Evolutionary conservation across 2,888 invertebrate genomes (phyloP).

Genomic region (Caenorhabditis sp.): DNA sequence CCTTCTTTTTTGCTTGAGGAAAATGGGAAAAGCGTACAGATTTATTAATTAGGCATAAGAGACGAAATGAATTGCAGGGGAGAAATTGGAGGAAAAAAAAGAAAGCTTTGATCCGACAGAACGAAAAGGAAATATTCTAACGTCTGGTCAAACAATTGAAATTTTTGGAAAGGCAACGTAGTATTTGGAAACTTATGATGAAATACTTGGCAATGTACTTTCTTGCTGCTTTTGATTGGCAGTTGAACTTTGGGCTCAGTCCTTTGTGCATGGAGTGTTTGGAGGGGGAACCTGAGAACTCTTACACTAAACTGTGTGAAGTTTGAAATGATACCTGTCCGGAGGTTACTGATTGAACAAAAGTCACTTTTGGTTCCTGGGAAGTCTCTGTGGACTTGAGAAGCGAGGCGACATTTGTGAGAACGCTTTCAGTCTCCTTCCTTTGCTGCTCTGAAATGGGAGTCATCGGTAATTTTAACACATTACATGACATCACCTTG

Average conservation of each 20-base stretch:
- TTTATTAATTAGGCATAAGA: too few species aligned
- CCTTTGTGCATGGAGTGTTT: constrained; percentile 39
- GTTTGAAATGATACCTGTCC: background rate
- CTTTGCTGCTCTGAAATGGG: background rate
- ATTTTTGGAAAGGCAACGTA: constrained; percentile 9
- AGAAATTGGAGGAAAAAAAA: too few species aligned
- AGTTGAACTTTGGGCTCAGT: constrained; percentile 14
- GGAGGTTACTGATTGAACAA: background rate
- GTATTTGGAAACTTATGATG: constrained; percentile 12
- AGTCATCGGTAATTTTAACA: background rate
- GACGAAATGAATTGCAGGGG: too few species aligned
- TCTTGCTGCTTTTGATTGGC: constrained; percentile 9
- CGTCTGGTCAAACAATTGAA: too few species aligned
- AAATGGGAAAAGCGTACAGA: too few species aligned
- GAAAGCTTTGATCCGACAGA: too few species aligned
- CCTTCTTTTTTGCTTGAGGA: too few species aligned
- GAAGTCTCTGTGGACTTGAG: constrained; percentile 7
- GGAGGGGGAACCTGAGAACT: constrained; percentile 38
- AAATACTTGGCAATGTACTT: constrained; percentile 22
- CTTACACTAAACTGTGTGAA: background rate
- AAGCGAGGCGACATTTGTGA: constrained; percentile 21
- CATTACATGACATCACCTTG: constrained; percentile 5
- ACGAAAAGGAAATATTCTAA: too few species aligned
- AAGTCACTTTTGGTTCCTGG: background rate
- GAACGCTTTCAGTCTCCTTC: constrained; percentile 7